Percentiles rank a stretch among this genome's conserved stretches.
phyloP scores from a whole-genome alignment of 2,797 vertebrate genomes.

The Falco naumanni region DNA sequence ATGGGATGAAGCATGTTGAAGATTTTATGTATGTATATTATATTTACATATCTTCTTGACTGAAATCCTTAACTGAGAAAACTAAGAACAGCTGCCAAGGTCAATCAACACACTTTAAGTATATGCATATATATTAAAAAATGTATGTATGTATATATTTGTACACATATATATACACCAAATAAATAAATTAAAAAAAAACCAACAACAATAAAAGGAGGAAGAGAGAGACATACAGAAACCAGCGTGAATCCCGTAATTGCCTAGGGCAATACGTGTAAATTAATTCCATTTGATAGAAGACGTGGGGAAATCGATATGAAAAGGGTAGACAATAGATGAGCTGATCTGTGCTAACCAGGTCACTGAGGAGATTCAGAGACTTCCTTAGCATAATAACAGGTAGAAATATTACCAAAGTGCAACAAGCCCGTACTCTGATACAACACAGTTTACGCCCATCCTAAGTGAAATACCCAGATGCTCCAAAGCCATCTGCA shows the following conservation, averaged over 20 bases:
- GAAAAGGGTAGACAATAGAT: no score
- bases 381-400: no score
- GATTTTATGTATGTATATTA: not conserved
- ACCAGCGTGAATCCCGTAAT: not conserved
- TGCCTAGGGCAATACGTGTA: not conserved
- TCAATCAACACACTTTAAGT: conserved; percentile 36
- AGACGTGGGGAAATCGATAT: not conserved
- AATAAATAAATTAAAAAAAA: not conserved
- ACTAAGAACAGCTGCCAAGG: not conserved
- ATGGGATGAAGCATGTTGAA: not conserved
- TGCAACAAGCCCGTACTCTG: no score
- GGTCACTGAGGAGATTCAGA: not conserved
- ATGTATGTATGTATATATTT: not conserved
- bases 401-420: no score
- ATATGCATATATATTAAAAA: not conserved
- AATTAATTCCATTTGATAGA: not conserved
- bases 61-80: not conserved
- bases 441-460: no score
- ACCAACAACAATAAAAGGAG: not conserved
- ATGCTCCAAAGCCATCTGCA: not conserved
- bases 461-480: no score
- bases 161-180: not conserved
- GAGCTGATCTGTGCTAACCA: not conserved
- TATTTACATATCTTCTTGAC: not conserved
- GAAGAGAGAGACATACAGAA: not conserved